Evolutionary conservation across 2,888 invertebrate species (phyloP).

Genomic region (Dryocosmus kuriphilus): DNA sequence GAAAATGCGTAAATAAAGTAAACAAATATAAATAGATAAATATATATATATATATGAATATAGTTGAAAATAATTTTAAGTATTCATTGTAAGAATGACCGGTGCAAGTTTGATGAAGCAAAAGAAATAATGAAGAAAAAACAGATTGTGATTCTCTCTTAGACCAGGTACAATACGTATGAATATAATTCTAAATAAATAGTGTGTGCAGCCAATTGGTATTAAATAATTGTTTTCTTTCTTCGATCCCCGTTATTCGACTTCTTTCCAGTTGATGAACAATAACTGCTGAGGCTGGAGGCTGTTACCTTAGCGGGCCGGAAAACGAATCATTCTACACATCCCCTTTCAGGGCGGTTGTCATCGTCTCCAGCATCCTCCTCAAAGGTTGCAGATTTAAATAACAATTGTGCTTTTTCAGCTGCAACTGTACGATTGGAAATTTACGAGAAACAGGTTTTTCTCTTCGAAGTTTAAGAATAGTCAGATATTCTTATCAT

Average conservation of each 20-base stretch:
- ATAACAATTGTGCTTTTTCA: no score
- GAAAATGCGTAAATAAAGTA: slow-evolving; percentile 49
- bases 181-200: slow-evolving; percentile 77
- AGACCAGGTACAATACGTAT: slow-evolving; percentile 75
- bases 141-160: slow-evolving; percentile 75
- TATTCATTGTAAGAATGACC: slow-evolving; percentile 69
- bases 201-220: slow-evolving; percentile 73
- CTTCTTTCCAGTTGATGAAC: not conserved
- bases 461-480: no score
- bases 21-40: slow-evolving; percentile 52
- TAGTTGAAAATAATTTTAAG: slow-evolving; percentile 67
- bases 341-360: no score
- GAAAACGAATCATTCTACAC: no score
- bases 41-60: slow-evolving; percentile 56
- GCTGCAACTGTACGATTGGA: no score
- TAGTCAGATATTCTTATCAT: no score
- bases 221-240: slow-evolving; percentile 47
- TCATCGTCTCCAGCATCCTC: no score
- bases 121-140: slow-evolving; percentile 57
- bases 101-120: slow-evolving; percentile 65
- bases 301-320: no score
- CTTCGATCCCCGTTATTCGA: slow-evolving; percentile 33
- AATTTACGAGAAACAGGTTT: no score
- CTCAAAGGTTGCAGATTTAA: no score
- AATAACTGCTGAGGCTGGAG: slow-evolving; percentile 30